A percentile compares a stretch with the other conserved stretches of the same genome.
Evolutionary conservation across 2,113 vertebrate species (phyloP).

Genomic region (Trachemys scripta): DNA sequence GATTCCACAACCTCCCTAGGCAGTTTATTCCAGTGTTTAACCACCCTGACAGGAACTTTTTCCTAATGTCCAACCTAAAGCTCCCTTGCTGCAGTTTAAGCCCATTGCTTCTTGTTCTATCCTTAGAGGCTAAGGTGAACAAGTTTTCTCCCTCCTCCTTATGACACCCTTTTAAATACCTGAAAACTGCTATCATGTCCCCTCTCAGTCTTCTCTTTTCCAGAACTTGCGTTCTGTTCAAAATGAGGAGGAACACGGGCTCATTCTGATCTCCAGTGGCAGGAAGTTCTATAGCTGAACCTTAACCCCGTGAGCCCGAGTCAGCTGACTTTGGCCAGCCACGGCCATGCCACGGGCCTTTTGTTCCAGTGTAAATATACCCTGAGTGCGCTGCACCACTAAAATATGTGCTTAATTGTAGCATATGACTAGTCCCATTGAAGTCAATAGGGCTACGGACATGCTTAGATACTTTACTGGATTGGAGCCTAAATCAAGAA

Average conservation of each 20-base stretch:
- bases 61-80: too few species aligned
- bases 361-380: not conserved
- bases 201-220: too few species aligned
- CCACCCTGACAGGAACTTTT: too few species aligned
- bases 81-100: too few species aligned
- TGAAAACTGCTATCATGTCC: too few species aligned
- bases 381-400: not conserved
- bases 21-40: too few species aligned
- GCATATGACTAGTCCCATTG: not conserved
- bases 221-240: not conserved
- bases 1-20: too few species aligned
- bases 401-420: not conserved
- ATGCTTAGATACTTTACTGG: not conserved
- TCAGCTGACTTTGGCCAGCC: not conserved
- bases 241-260: not conserved
- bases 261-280: not conserved
- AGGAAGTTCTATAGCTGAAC: not conserved
- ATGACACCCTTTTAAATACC: too few species aligned
- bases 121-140: too few species aligned
- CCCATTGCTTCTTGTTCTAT: too few species aligned
- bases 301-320: not conserved
- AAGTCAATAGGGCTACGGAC: not conserved
- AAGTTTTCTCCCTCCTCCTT: too few species aligned
- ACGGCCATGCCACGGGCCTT: not conserved
- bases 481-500: not conserved